Evolutionary conservation across 2,113 vertebrate genomes (phyloP).

Genomic region (Isurus oxyrinchus): DNA sequence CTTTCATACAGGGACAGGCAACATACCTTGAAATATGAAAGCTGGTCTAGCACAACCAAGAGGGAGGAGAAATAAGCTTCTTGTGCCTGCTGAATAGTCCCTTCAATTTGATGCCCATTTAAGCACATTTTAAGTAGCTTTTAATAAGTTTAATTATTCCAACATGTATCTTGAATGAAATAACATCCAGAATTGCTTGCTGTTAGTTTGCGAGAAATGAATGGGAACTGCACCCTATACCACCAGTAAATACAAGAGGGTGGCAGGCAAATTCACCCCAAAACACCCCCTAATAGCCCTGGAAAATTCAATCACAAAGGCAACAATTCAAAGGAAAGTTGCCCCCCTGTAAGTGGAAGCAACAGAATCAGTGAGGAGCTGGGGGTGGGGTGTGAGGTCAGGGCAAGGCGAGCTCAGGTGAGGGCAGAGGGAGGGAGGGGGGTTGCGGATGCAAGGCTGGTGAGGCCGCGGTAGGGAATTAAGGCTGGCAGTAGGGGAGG

Average conservation of each 20-base stretch:
- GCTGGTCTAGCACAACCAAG: not conserved
- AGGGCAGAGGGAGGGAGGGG: too few species aligned
- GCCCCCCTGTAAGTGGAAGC: not conserved
- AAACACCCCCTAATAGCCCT: not conserved
- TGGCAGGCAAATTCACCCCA: not conserved
- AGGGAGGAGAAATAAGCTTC: not conserved
- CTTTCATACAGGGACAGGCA: not conserved
- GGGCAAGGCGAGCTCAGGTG: too few species aligned
- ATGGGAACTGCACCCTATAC: not conserved
- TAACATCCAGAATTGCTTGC: not conserved
- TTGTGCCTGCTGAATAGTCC: not conserved
- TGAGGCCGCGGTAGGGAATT: not conserved
- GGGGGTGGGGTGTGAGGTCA: too few species aligned
- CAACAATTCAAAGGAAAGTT: not conserved
- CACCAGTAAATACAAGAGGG: not conserved
- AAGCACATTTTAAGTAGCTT: not conserved
- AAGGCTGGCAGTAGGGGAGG: not conserved
- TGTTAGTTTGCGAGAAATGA: not conserved
- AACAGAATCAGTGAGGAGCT: not conserved
- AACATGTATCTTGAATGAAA: not conserved
- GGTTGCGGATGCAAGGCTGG: too few species aligned
- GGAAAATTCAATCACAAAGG: not conserved
- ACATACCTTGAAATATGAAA: not conserved
- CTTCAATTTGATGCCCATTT: not conserved
- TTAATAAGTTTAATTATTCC: not conserved